A percentile compares a stretch with the other conserved stretches of the same genome.
phyloP scores from a whole-genome alignment of 2,113 vertebrate species.

The Charadrius vociferus region DNA sequence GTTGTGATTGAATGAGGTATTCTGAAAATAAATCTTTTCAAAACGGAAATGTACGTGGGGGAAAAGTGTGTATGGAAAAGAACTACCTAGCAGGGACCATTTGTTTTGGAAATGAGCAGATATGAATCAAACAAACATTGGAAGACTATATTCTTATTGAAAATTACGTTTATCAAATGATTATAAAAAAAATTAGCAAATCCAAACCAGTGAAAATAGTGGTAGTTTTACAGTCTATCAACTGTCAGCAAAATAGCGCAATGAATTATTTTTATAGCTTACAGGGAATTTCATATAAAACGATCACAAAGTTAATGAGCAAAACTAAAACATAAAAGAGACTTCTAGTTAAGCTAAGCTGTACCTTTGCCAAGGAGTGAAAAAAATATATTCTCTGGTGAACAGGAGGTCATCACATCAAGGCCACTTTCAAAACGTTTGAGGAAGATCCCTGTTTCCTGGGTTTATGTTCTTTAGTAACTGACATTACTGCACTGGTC shows the following conservation, averaged over 20 bases:
- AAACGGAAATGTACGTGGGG: not conserved
- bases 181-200: not conserved
- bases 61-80: not conserved
- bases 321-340: not conserved
- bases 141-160: not conserved
- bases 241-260: not conserved
- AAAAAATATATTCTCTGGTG: not conserved
- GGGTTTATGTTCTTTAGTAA: not conserved
- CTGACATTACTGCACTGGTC: not conserved
- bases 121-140: not conserved
- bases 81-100: not conserved
- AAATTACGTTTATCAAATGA: not conserved
- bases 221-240: not conserved
- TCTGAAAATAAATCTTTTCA: not conserved
- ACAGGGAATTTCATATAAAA: not conserved
- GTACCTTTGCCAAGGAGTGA: not conserved
- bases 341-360: not conserved
- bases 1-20: not conserved
- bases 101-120: not conserved
- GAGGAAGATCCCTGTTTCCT: not conserved
- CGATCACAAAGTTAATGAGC: accelerated
- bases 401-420: not conserved
- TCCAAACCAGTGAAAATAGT: not conserved
- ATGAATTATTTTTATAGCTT: not conserved
- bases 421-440: not conserved